phyloP scores from a whole-genome alignment of 2,888 invertebrate genomes.

The Microctonus brassicae region DNA sequence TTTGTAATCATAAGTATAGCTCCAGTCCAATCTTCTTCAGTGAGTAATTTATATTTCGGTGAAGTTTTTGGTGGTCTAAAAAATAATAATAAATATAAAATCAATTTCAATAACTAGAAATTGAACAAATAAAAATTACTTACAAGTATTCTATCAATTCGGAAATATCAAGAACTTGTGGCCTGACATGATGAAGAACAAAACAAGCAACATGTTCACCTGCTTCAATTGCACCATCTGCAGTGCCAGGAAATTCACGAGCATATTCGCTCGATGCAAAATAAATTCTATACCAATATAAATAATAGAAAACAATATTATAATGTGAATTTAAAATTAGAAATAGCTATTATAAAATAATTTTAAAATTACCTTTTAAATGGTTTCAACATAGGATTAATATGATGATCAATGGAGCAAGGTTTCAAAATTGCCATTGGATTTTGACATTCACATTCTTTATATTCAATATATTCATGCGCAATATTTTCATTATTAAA shows the following conservation, averaged over 20 bases:
- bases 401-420: constrained; percentile 38
- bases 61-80: constrained; percentile 8
- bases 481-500: constrained; percentile 11
- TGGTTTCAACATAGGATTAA: constrained; percentile 42
- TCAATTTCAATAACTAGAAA: no score
- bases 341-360: background rate
- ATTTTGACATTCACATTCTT: constrained; percentile 40
- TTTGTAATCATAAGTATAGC: constrained; percentile 6
- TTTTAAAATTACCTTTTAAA: constrained; percentile 46
- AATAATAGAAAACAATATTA: background rate
- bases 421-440: constrained; percentile 54
- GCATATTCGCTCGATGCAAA: constrained; percentile 61
- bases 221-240: constrained; percentile 58
- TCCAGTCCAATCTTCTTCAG: background rate
- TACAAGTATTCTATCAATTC: constrained; percentile 40
- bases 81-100: background rate
- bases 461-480: constrained; percentile 33
- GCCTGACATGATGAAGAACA: constrained; percentile 50
- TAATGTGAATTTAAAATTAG: background rate
- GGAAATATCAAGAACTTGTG: constrained; percentile 50
- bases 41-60: background rate
- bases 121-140: constrained; percentile 13
- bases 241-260: constrained; percentile 56
- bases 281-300: constrained; percentile 46
- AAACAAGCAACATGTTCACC: constrained; percentile 52